phyloP scores from a whole-genome alignment of 1,140 invertebrate genomes.

The Oedothorax gibbosus region DNA sequence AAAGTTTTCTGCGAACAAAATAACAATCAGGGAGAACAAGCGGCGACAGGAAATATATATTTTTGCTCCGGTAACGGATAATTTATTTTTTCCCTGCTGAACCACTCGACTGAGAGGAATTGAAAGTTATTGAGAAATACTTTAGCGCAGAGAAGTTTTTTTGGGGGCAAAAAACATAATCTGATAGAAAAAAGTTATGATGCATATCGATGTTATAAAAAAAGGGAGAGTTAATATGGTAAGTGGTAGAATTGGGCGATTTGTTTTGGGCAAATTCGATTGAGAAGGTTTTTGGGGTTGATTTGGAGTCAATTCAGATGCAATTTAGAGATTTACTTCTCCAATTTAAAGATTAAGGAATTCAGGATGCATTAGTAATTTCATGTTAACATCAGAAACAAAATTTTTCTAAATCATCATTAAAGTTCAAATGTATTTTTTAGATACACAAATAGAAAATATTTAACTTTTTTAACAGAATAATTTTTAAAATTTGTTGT shows the following conservation, averaged over 20 bases:
- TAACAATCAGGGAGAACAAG: neutral
- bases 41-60: neutral
- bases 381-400: no score
- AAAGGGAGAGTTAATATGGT: neutral
- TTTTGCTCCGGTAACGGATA: neutral
- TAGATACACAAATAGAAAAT: no score
- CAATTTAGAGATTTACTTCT: no score
- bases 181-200: no score
- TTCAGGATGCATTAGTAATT: no score
- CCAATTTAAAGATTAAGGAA: no score
- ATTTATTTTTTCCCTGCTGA: neutral
- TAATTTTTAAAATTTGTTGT: no score
- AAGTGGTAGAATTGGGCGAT: no score
- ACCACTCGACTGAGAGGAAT: neutral
- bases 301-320: no score
- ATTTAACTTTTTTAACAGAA: no score
- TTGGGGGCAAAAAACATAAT: neutral
- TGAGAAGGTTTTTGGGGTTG: neutral
- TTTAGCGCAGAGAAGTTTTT: neutral
- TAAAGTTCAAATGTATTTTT: no score
- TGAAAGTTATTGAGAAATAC: constrained; percentile 9
- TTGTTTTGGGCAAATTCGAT: neutral
- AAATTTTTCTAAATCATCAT: no score
- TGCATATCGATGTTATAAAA: neutral
- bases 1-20: neutral